Evolutionary conservation across 2,888 invertebrate species (phyloP).

Genomic region (Carabus problematicus): DNA sequence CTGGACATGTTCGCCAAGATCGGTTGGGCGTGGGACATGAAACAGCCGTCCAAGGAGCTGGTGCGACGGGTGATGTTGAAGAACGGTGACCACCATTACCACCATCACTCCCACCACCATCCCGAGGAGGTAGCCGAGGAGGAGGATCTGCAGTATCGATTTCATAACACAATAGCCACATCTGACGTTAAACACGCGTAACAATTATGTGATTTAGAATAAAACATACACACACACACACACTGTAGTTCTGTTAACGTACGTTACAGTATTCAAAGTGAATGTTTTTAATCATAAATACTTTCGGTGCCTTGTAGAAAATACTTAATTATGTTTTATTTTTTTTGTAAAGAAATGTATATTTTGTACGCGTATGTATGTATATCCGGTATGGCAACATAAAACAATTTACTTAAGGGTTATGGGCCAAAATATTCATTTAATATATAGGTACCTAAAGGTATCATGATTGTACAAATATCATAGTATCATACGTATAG

Average conservation of each 20-base stretch:
- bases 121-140: constrained; percentile 12
- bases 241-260: neutral
- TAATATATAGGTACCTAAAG: too few relatives aligned
- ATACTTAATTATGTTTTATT: neutral
- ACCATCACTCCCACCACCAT: constrained; percentile 6
- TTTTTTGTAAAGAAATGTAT: neutral
- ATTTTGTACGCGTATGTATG: neutral
- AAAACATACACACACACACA: neutral
- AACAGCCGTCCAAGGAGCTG: constrained; percentile 67
- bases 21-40: constrained; percentile 80
- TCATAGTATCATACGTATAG: too few relatives aligned
- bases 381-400: neutral
- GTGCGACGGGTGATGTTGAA: constrained; percentile 62
- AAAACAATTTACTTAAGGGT: too few relatives aligned
- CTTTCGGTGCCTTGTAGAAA: neutral
- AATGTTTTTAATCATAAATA: neutral
- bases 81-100: constrained; percentile 56
- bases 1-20: constrained; percentile 74
- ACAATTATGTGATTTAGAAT: too few relatives aligned
- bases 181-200: neutral
- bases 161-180: constrained; percentile 42
- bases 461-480: too few relatives aligned
- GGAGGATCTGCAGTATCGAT: neutral
- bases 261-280: neutral
- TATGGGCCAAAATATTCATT: too few relatives aligned